These are phyloP conservation scores for Herpetotheres cachinnans DNA, from an alignment of 2,113 vertebrate species.

Conservation along the genomic window DNA sequence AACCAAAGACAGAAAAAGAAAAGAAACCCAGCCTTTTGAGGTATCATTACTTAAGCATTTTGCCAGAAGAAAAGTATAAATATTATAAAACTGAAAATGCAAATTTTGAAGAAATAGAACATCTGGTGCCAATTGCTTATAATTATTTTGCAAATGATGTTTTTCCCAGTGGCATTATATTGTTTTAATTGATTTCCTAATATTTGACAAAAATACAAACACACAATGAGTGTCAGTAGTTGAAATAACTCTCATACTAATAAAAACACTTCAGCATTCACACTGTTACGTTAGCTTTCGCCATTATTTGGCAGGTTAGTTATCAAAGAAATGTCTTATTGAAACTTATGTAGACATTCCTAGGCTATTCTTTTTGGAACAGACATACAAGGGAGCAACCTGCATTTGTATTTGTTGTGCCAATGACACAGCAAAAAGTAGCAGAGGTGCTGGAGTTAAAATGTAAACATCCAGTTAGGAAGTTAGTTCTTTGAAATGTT, in stretches of 20 bases:
- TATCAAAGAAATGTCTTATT: neutral
- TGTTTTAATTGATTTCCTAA: conserved; percentile 14
- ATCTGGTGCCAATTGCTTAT: conserved; percentile 5
- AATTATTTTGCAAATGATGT: conserved; percentile 30
- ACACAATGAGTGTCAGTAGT: neutral
- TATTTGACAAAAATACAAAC: conserved; percentile 14
- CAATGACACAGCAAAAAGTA: neutral
- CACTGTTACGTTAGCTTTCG: neutral
- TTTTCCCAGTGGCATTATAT: neutral
- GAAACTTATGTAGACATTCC: neutral
- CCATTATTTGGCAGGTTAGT: neutral
- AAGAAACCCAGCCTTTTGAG: neutral
- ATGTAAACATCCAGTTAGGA: neutral
- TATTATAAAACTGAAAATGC: neutral
- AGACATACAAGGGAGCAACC: neutral
- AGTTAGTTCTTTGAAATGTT: neutral
- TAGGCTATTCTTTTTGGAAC: neutral
- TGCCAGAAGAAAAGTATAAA: neutral
- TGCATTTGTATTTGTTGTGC: neutral
- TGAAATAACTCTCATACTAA: neutral
- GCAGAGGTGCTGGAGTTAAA: neutral
- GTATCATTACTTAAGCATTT: neutral
- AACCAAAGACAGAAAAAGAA: neutral
- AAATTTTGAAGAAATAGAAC: conserved; percentile 8
- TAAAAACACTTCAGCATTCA: neutral